Evolutionary conservation across 2,888 invertebrate genomes (phyloP).

Genomic region (Myopa testacea): DNA sequence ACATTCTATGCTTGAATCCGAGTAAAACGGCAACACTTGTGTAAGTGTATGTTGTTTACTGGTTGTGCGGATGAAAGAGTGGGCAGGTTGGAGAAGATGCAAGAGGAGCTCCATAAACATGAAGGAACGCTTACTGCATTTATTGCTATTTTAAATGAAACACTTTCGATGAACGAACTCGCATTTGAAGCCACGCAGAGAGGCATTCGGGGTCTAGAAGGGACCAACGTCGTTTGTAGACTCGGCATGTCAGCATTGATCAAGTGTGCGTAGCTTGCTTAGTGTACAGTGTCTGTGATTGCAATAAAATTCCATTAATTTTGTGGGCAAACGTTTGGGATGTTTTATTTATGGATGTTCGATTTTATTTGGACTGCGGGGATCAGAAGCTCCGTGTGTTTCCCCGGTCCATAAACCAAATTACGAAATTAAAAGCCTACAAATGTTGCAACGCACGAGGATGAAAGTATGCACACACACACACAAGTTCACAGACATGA

Average conservation of each 20-base stretch:
- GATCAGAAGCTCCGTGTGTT: not conserved
- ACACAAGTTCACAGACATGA: not conserved
- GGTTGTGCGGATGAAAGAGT: no score
- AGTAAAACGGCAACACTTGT: no score
- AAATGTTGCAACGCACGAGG: slow-evolving; percentile 21
- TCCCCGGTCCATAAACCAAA: slow-evolving; percentile 30
- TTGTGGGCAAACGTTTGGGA: slow-evolving; percentile 8
- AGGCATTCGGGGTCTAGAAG: no score
- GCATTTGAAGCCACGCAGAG: no score
- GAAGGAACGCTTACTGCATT: slow-evolving; percentile 15
- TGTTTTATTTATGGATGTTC: slow-evolving; percentile 3
- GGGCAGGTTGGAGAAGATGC: no score
- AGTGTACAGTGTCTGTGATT: slow-evolving; percentile 1
- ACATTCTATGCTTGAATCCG: no score
- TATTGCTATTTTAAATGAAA: slow-evolving; percentile 30
- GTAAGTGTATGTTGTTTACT: no score
- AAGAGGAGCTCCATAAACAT: no score
- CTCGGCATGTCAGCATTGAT: slow-evolving; percentile 12
- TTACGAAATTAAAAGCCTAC: slow-evolving; percentile 35
- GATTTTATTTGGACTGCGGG: not conserved
- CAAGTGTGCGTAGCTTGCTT: not conserved
- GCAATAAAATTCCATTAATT: slow-evolving; percentile 39
- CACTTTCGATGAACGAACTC: not conserved
- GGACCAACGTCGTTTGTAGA: slow-evolving; percentile 14
- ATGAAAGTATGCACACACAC: not conserved